Evolutionary conservation across 2,113 vertebrate genomes (phyloP).

Genomic region (Mionectes macconnelli): DNA sequence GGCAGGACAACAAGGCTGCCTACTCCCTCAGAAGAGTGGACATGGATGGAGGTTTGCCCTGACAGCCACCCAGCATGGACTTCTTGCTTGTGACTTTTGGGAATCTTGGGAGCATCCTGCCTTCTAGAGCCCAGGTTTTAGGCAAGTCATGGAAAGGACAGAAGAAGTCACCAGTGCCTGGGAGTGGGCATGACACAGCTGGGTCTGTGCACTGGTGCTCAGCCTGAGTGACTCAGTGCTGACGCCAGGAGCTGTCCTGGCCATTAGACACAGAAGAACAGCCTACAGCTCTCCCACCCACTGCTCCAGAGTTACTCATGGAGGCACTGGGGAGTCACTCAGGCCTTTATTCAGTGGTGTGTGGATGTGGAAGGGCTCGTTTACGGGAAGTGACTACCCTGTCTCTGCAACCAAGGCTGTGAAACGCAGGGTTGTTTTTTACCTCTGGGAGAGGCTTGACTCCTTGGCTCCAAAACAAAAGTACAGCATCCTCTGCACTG

Average conservation of each 20-base stretch:
- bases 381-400: rapidly evolving
- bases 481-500: background rate
- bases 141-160: background rate
- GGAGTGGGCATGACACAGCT: background rate
- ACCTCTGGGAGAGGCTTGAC: background rate
- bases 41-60: background rate
- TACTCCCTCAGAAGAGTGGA: background rate
- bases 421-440: background rate
- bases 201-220: rapidly evolving
- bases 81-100: background rate
- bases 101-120: background rate
- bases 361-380: rapidly evolving
- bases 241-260: background rate
- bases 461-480: background rate
- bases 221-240: background rate
- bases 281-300: background rate
- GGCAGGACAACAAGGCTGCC: background rate
- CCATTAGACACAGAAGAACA: background rate
- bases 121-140: background rate
- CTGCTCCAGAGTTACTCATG: background rate
- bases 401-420: rapidly evolving
- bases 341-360: background rate
- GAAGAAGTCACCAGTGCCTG: background rate
- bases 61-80: rapidly evolving
- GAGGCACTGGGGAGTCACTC: background rate